Evolutionary conservation across 2,113 vertebrate genomes (phyloP), one percentile per base, ranked within the genome.

Genomic region (Ceyx melanurus): DNA sequence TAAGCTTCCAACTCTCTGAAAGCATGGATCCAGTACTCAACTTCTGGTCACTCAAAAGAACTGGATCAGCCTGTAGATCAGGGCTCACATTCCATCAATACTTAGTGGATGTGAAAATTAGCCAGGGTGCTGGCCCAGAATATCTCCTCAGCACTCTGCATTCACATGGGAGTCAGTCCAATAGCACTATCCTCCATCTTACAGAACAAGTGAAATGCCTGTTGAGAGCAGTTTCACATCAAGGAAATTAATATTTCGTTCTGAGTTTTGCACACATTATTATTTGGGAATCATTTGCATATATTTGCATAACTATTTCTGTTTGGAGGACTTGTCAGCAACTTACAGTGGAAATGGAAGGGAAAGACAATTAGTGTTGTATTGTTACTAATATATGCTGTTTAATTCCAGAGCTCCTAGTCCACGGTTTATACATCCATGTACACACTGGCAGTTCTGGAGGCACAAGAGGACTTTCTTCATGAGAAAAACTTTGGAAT

Each of bases 161-260:
- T 57, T 82, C 28, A 33, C 8, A 2, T 16, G 35, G 33, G 65
- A 79, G n/a, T 8, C 73, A 45, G 17, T 51, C 33, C 67, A 74
- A 78, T 8, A 60, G 13, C 13, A 42, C 15, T 12, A 13, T 17
- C 43, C 28, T 54, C 10, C 21, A 3, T 19, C 58, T 65, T 5
- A 0, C 48, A 74, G 37, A 51, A 5, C 3, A 11, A 70, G 5
- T 11, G 21, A 75, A 83, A 78, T 31, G 5, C 51, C 37, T 82
- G 3, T 29, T 61, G 53, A 46, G 23, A 56, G 28, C 17, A 50
- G 26, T 28, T 64, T 76, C n/a, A 43, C 18, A 31, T 4, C 5
- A 11, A 29, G 15, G 7, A 54, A 85, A 68, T 37, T 54, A 0
- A 8, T 3, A 0, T 46, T 75, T 80, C 1, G 0, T 0, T 33